phyloP scores from a whole-genome alignment of 2,888 invertebrate genomes.

The Pandemis heparana region DNA sequence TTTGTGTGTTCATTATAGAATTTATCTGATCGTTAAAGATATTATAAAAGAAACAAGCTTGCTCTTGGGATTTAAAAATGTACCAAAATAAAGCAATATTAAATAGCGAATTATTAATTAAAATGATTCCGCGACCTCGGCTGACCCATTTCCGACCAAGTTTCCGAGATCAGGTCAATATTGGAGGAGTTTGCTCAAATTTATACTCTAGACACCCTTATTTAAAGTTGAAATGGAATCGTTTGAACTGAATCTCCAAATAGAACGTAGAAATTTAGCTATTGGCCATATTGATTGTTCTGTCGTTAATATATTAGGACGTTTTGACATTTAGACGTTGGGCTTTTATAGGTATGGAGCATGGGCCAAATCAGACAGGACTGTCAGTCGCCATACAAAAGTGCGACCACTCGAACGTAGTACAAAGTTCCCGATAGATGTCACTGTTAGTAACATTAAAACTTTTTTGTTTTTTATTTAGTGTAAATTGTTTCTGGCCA shows the following conservation, averaged over 20 bases:
- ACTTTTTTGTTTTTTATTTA: too few relatives aligned
- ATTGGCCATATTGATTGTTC: constrained; percentile 63
- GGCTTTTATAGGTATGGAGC: too few relatives aligned
- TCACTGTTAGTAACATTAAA: too few relatives aligned
- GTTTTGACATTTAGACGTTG: background rate
- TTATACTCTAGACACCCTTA: constrained; percentile 43
- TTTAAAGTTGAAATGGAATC: constrained; percentile 48
- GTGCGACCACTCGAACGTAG: too few relatives aligned
- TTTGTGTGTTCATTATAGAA: background rate
- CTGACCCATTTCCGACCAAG: constrained; percentile 75
- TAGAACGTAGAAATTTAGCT: constrained; percentile 70
- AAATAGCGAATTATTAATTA: constrained; percentile 50
- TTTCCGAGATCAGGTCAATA: constrained; percentile 64
- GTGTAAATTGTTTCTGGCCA: too few relatives aligned
- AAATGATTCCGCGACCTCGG: constrained; percentile 70
- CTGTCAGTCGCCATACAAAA: too few relatives aligned
- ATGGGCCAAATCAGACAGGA: too few relatives aligned
- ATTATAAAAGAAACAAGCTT: background rate
- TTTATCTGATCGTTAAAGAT: background rate
- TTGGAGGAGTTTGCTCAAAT: constrained; percentile 45
- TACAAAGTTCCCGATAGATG: too few relatives aligned
- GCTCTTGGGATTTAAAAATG: background rate
- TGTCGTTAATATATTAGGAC: background rate
- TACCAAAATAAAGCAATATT: constrained; percentile 20
- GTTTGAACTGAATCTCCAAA: constrained; percentile 55